Evolutionary conservation across 2,797 vertebrate genomes (phyloP).

Genomic region (Cyclura pinguis): DNA sequence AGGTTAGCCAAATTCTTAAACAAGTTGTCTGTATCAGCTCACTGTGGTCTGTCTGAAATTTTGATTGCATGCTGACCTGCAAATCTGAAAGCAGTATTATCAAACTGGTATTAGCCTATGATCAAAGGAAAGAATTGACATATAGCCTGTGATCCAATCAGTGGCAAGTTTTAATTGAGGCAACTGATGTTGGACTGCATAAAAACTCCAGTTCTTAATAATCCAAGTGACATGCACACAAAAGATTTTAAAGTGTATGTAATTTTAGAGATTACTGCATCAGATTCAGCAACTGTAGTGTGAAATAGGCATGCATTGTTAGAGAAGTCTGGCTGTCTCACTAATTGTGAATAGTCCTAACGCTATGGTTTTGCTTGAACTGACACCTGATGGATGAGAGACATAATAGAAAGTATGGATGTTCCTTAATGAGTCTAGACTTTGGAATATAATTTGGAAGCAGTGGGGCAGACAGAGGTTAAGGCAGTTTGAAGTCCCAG

Average conservation of each 20-base stretch:
- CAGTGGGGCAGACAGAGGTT: background rate
- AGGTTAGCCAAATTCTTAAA: fast-evolving
- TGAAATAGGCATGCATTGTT: background rate
- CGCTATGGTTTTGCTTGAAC: background rate
- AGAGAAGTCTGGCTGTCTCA: background rate
- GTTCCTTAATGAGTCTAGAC: background rate
- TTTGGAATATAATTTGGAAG: background rate
- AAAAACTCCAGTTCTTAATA: fast-evolving
- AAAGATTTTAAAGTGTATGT: background rate
- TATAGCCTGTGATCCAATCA: background rate
- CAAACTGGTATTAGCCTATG: background rate
- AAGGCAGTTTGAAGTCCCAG: background rate
- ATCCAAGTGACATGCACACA: fast-evolving
- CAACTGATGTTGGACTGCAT: fast-evolving
- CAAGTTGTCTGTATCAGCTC: fast-evolving
- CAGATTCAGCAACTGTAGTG: background rate
- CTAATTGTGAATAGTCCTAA: background rate
- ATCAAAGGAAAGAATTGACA: slow-evolving; percentile 29
- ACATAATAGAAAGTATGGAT: background rate
- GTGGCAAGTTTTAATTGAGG: background rate
- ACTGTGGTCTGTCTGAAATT: background rate
- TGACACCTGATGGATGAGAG: background rate
- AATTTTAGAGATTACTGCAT: background rate
- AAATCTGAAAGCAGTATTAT: background rate
- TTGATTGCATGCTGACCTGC: background rate